Conservation (phyloP, 2,113 vertebrate species). For the Procavia capensis region DNA sequence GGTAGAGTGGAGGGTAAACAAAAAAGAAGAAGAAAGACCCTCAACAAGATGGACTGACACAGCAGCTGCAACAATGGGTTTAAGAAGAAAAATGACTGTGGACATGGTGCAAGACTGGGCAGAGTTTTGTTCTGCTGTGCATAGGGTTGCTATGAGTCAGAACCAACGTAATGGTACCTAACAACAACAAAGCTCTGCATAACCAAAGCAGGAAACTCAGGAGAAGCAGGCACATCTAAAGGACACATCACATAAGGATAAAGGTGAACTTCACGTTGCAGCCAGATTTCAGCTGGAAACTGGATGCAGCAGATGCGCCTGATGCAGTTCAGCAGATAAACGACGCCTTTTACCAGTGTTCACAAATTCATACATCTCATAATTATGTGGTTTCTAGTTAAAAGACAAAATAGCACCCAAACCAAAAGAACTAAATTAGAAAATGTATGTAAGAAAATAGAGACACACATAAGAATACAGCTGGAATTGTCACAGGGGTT, state of each 20-base stretch:
- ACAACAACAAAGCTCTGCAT: neutral
- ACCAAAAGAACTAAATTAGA: neutral
- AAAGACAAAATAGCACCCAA: slow-evolving; percentile 49
- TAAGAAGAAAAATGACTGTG: too few species aligned
- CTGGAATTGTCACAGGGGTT: neutral
- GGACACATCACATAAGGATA: neutral
- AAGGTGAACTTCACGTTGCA: neutral
- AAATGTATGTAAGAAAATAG: neutral
- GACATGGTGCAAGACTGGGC: too few species aligned
- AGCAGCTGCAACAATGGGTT: too few species aligned
- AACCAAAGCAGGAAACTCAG: rapidly evolving
- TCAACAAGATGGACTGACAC: too few species aligned
- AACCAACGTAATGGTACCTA: too few species aligned
- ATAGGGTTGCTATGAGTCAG: too few species aligned
- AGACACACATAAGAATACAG: neutral
- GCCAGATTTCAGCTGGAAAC: neutral
- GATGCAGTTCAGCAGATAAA: neutral
- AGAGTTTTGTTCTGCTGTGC: too few species aligned
- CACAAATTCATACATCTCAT: slow-evolving; percentile 45
- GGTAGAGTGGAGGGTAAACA: too few species aligned
- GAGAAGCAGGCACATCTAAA: neutral
- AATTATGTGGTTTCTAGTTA: slow-evolving; percentile 45
- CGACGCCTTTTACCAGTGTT: slow-evolving; percentile 66
- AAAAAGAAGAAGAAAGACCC: too few species aligned
- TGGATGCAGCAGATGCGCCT: neutral